phyloP scores from a whole-genome alignment of 2,113 vertebrate genomes.

The Miniopterus natalensis region DNA sequence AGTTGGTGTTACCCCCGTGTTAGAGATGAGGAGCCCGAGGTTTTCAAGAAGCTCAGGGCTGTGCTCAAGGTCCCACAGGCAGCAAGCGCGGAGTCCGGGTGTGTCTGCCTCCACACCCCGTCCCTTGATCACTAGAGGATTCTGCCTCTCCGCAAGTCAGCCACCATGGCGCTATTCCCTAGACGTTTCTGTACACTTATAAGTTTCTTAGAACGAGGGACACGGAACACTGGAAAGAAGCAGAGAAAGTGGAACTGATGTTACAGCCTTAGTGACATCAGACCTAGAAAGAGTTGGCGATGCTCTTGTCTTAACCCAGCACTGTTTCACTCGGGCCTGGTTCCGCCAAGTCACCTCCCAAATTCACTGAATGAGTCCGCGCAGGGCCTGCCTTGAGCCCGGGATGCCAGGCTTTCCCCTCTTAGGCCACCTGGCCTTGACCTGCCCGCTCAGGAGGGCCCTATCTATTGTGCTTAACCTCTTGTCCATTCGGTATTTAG shows the following conservation, averaged over 20 bases:
- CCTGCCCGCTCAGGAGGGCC: not conserved
- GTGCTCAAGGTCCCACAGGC: not conserved
- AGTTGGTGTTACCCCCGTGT: not conserved
- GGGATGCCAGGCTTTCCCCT: not conserved
- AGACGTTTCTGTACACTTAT: not conserved
- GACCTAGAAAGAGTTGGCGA: not conserved
- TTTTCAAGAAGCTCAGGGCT: not conserved
- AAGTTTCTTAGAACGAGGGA: not conserved
- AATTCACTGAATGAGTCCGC: not conserved
- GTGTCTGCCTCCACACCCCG: not conserved
- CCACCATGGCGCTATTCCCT: not conserved
- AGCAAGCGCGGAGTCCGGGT: not conserved
- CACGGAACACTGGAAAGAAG: not conserved
- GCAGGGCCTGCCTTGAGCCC: not conserved
- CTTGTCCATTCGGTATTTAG: accelerated
- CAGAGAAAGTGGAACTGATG: not conserved
- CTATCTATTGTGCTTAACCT: not conserved
- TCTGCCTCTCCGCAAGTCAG: not conserved
- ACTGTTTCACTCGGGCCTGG: not conserved
- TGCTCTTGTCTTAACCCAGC: no score
- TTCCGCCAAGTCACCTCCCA: not conserved
- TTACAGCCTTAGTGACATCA: not conserved
- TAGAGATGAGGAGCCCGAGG: not conserved
- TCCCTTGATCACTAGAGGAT: no score
- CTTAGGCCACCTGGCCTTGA: not conserved